Evolutionary conservation across 64 coral and sea anemone species (phyloP), one percentile per base, ranked within the genome.

Genomic region (Montipora foliosa): DNA sequence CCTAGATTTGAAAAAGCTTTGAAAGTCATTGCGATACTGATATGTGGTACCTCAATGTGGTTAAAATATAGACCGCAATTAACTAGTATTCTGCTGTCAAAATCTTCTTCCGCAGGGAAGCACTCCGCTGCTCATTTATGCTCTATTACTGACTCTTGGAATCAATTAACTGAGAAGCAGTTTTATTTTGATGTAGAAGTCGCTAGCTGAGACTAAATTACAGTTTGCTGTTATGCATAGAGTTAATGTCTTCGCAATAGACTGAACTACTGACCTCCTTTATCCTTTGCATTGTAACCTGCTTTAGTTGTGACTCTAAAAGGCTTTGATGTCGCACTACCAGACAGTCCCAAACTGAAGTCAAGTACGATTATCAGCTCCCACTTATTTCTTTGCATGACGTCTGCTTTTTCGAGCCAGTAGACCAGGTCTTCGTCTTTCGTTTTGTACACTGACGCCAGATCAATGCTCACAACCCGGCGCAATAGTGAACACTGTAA

Each of bases 341-440:
- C 78, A 15, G 17, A 59, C 14, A 79, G 24, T 12, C 88, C 88
- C 14, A 57, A 77, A 7, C 59, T 79, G 45, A 90, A 79, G 7
- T 68, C 55, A 47, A 90, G 47, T 13, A 21, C 64, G 16, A 90
- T 79, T 49, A 90, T 49, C 47, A 90, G 52, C 64, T 64, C 78
- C 88, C 88, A 90, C 77, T 80, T 90, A 49, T 90, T 90, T 9
- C 88, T 79, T 29, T 79, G 75, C 47, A 68, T 49, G 44, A 90
- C 88, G 15, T 79, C 88, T 79, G 88, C 76, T 46, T 70, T 90
- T 67, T 90, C 88, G 5, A 90, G 76, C 88, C 88, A 67, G 66
- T 90, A 90, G 2, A 90, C 75, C 49, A 48, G 10, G 46, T 90
- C 75, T 15, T 76, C 88, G 19, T 77, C 47, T 9, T 62, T 22